Evolutionary conservation across 1,140 invertebrate genomes (phyloP).

Genomic region (Panagrolaimus sp.): DNA sequence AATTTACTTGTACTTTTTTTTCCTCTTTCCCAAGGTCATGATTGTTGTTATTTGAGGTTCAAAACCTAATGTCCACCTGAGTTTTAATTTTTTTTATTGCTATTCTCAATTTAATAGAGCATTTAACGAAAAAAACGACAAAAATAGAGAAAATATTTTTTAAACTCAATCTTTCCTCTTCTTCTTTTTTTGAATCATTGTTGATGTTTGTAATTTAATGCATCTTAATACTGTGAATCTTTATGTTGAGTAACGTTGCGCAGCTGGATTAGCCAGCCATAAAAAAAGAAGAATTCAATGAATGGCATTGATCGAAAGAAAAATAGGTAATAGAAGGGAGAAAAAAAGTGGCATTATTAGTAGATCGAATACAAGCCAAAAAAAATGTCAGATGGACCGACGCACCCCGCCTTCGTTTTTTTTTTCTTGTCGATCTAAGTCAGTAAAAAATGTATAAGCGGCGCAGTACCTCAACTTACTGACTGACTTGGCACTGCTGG

Average conservation of each 20-base stretch:
- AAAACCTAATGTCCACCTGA: background rate
- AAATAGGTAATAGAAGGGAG: background rate
- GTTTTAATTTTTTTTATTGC: slow-evolving; percentile 4
- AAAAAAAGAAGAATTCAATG: background rate
- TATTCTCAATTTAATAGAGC: no score
- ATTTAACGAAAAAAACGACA: no score
- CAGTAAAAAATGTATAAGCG: background rate
- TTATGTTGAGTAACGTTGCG: slow-evolving; percentile 2
- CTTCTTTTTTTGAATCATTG: no score
- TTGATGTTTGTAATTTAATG: no score
- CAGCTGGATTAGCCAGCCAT: background rate
- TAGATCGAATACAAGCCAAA: slow-evolving; percentile 9
- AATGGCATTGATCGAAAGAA: background rate
- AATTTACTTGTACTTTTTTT: background rate
- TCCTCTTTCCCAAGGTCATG: slow-evolving; percentile 4
- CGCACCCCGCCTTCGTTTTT: background rate
- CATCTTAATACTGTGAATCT: background rate
- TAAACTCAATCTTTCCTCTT: no score
- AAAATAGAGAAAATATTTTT: no score
- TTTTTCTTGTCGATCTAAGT: background rate
- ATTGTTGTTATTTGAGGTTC: background rate
- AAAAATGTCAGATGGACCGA: slow-evolving; percentile 13
- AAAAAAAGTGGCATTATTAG: background rate
- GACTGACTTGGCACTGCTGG: slow-evolving; percentile 12
- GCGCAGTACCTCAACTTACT: background rate